Conservation (phyloP, 53 echinoderm and acorn worm genomes). For the Stichopus horrens region DNA sequence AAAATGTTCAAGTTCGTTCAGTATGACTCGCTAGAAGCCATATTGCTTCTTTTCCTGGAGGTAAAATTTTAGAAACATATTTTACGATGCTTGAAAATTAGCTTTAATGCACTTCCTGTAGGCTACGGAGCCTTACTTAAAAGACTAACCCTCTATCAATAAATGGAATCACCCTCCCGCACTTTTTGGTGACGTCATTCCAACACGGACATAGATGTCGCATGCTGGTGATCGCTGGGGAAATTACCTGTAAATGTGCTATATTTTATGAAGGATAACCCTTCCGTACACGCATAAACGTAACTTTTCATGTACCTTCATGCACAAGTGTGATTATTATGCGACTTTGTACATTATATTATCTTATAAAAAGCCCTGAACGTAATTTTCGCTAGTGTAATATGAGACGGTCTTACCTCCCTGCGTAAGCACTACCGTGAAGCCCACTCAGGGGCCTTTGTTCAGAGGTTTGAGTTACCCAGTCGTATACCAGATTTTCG, state of each 20-base stretch:
- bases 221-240: slow-evolving; percentile 33
- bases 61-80: no score
- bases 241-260: slow-evolving; percentile 28
- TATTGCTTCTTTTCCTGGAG: no score
- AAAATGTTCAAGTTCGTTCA: no score
- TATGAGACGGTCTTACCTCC: slow-evolving; percentile 41
- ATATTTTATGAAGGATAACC: slow-evolving; percentile 30
- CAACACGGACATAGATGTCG: slow-evolving; percentile 30
- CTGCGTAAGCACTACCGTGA: slow-evolving; percentile 32
- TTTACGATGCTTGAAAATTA: no score
- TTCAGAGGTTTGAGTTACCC: slow-evolving; percentile 18
- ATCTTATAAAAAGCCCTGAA: not conserved
- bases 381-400: not conserved
- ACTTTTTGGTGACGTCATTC: slow-evolving; percentile 41
- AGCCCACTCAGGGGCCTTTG: slow-evolving; percentile 36
- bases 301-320: not conserved
- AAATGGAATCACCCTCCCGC: slow-evolving; percentile 36
- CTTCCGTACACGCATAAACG: not conserved
- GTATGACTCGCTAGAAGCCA: no score
- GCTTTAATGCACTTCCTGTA: no score
- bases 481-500: slow-evolving; percentile 21
- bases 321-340: not conserved
- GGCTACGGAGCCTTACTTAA: not conserved
- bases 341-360: not conserved
- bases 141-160: not conserved